Conservation (phyloP, 2,797 vertebrate genomes). For the Hippoglossus hippoglossus region DNA sequence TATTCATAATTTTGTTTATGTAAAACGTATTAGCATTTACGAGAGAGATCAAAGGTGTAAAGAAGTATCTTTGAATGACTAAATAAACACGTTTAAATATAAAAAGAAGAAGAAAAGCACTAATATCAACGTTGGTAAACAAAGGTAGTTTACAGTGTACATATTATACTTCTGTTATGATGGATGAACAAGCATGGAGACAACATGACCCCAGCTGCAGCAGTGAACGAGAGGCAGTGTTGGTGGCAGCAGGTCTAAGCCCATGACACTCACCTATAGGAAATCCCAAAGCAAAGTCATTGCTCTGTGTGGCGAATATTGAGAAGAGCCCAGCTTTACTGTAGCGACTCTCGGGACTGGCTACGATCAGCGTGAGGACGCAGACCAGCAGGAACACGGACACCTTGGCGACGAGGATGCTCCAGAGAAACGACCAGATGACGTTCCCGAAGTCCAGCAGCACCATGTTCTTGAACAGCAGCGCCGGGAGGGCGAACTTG, state of each 20-base stretch:
- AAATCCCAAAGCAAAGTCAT: slow-evolving; percentile 98
- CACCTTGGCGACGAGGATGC: slow-evolving; percentile 94
- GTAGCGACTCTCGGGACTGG: slow-evolving; percentile 89
- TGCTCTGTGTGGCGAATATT: slow-evolving; percentile 99
- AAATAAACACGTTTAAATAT: no score
- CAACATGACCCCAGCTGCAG: not conserved
- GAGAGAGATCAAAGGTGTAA: no score
- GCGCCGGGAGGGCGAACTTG: slow-evolving; percentile 96
- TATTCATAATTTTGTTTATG: no score
- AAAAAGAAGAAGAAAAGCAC: no score
- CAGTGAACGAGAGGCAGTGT: not conserved
- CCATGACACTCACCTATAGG: slow-evolving; percentile 91
- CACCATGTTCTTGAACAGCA: slow-evolving; percentile 99
- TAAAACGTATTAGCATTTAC: no score
- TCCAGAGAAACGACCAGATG: slow-evolving; percentile 96
- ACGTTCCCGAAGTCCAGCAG: slow-evolving; percentile 93
- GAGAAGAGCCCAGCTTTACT: slow-evolving; percentile 96
- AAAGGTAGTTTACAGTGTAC: not conserved
- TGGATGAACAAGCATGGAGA: no score
- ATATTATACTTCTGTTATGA: slow-evolving; percentile 3
- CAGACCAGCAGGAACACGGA: slow-evolving; percentile 92
- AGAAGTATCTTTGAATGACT: no score
- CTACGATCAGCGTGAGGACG: slow-evolving; percentile 90
- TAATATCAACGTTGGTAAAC: no score
- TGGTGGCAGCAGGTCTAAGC: not conserved